These are phyloP conservation scores for Chrysolina haemoptera DNA, from an alignment of 2,888 invertebrate genomes.

Conservation along the genomic window DNA sequence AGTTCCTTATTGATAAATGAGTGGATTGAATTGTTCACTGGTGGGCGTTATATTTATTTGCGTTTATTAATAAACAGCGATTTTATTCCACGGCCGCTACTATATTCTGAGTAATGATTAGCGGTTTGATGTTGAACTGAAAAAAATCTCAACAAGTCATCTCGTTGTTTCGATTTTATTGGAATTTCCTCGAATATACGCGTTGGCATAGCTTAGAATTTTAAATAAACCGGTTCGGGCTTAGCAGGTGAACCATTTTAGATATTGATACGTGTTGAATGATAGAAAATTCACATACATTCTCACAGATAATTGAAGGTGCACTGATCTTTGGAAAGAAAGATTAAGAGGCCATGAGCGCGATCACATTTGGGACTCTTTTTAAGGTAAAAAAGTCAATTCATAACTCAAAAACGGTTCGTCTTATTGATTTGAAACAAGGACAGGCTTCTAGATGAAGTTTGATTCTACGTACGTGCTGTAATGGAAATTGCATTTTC, in stretches of 20 bases:
- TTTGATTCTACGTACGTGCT: too few relatives aligned
- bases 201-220: not conserved
- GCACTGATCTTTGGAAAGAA: too few relatives aligned
- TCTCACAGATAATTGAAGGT: too few relatives aligned
- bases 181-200: constrained; percentile 13
- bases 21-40: constrained; percentile 3
- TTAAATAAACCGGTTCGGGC: not conserved
- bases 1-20: constrained; percentile 31
- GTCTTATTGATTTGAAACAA: too few relatives aligned
- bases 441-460: too few relatives aligned
- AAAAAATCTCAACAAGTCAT: constrained; percentile 4
- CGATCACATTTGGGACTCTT: too few relatives aligned
- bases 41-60: constrained; percentile 30
- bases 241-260: not conserved
- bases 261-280: too few relatives aligned
- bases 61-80: constrained; percentile 12
- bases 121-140: constrained; percentile 6
- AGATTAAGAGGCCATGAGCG: too few relatives aligned
- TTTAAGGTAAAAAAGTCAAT: too few relatives aligned
- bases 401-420: too few relatives aligned
- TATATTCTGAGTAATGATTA: not conserved
- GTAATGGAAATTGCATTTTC: too few relatives aligned
- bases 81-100: not conserved
- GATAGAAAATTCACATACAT: too few relatives aligned
- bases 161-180: constrained; percentile 3